phyloP scores from a whole-genome alignment of 2,888 invertebrate genomes.

The Chironomus riparius region DNA sequence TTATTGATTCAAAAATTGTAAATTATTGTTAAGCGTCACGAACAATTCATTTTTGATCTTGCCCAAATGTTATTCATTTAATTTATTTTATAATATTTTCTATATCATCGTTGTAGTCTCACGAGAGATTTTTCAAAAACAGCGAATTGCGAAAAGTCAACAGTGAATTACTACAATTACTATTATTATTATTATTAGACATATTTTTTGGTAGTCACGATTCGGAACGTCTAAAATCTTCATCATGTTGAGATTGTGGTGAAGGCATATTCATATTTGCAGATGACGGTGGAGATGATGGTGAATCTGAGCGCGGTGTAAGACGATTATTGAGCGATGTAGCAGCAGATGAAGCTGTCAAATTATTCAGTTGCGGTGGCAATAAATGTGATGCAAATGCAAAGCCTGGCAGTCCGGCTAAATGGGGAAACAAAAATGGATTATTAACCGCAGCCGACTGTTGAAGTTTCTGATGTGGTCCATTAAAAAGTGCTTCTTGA shows the following conservation, averaged over 20 bases:
- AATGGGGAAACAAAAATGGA: slow-evolving; percentile 51
- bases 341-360: slow-evolving; percentile 24
- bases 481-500: slow-evolving; percentile 12
- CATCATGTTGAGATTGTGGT: slow-evolving; percentile 30
- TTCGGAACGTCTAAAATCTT: slow-evolving; percentile 13
- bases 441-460: slow-evolving; percentile 36
- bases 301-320: slow-evolving; percentile 42
- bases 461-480: slow-evolving; percentile 1
- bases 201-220: slow-evolving; percentile 24
- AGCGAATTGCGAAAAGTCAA: slow-evolving; percentile 12
- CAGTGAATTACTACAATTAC: background rate
- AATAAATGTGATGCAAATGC: slow-evolving; percentile 39
- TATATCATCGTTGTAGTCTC: background rate
- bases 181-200: background rate
- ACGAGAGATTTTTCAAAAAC: slow-evolving; percentile 21
- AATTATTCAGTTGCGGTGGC: slow-evolving; percentile 42
- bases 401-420: slow-evolving; percentile 39
- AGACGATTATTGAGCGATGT: slow-evolving; percentile 5
- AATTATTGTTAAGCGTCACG: no score
- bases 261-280: slow-evolving; percentile 31
- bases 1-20: no score
- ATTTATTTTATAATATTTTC: background rate
- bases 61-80: background rate
- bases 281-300: slow-evolving; percentile 45
- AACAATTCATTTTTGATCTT: background rate